Base-by-base conservation (phyloP, 2,888 invertebrate genomes). In the Xylota segnis region DNA sequence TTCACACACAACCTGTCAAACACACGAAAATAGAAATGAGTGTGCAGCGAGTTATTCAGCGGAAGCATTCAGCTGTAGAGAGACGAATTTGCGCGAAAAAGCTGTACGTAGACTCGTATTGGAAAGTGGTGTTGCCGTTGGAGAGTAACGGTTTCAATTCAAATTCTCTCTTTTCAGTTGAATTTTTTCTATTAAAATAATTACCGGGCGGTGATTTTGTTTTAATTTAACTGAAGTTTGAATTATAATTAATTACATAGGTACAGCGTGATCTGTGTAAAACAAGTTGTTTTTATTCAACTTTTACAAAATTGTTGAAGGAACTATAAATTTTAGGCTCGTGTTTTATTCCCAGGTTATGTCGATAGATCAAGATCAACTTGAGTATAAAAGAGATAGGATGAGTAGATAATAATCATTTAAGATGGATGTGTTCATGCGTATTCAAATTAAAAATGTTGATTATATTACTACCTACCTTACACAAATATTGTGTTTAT, bases 21-120 rank as follows among this genome's bases (percentile, higher is more conserved):
- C 59, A 70, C 83, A 83, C 83, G 78, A 83, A 83, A 83, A 83
- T 83, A 83, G 83, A 83, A 74, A 83, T 79, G 83, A 78, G 68
- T 72, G 79, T 79, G 79, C 76, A 68, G 54, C 45, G 37, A 70
- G 23, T 4, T 61, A 70, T 37, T 75, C 43, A 75, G 75, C 66
- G 81, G 27, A 65, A 81, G 65, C 75, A 66, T 84, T 66, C 81
- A 84, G 75, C 61, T 16, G 56, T 6, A 7, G 16, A 29, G 23
- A 45, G 10, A 2, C 27, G 43, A 14, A 56, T 58, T 71, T 74
- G 83, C 68, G 81, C 76, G 52, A 83, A 65, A 76, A 83, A 47
- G 43, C 16, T 23, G 29, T 63, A 14, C n/a, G 43, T 37, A 9
- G 0, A 23, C n/a, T 74, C 5, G 40, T 43, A 54, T 37, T 40